These are phyloP conservation scores for Brotula barbata DNA, from an alignment of 2,797 vertebrate species.

Conservation along the genomic window DNA sequence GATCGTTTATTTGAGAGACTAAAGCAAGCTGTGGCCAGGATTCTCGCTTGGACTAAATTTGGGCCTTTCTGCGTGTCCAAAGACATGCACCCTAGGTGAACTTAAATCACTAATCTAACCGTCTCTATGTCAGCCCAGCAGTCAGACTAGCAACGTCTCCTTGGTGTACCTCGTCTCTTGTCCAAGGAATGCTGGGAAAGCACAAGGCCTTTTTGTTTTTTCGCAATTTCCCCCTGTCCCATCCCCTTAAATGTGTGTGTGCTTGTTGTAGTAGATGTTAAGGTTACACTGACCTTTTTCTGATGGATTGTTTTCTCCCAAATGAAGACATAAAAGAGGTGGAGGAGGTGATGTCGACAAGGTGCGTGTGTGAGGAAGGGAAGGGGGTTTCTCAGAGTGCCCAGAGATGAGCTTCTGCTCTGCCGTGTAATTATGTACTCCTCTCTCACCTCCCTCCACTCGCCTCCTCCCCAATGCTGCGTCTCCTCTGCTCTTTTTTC, in stretches of 20 bases:
- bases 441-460: slow-evolving; percentile 63
- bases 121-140: no score
- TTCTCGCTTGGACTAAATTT: no score
- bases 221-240: slow-evolving; percentile 15
- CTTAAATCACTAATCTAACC: no score
- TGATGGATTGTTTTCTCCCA: slow-evolving; percentile 74
- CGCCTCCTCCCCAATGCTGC: slow-evolving; percentile 45
- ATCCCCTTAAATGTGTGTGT: slow-evolving; percentile 18
- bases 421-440: slow-evolving; percentile 75
- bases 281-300: slow-evolving; percentile 63
- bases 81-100: no score
- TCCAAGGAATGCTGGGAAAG: no score
- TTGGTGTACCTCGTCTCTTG: no score
- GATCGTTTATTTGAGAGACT: no score
- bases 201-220: no score
- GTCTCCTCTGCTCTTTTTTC: slow-evolving; percentile 17
- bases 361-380: slow-evolving; percentile 5
- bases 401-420: slow-evolving; percentile 69
- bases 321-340: slow-evolving; percentile 68
- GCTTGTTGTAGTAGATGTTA: slow-evolving; percentile 27
- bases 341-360: slow-evolving; percentile 20
- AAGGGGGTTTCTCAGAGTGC: slow-evolving; percentile 38
- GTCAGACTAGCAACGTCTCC: no score
- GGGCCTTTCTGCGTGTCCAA: no score
- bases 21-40: no score